These are phyloP conservation scores for Eumeta japonica DNA, from an alignment of 1,140 invertebrate genomes.

Conservation along the genomic window DNA sequence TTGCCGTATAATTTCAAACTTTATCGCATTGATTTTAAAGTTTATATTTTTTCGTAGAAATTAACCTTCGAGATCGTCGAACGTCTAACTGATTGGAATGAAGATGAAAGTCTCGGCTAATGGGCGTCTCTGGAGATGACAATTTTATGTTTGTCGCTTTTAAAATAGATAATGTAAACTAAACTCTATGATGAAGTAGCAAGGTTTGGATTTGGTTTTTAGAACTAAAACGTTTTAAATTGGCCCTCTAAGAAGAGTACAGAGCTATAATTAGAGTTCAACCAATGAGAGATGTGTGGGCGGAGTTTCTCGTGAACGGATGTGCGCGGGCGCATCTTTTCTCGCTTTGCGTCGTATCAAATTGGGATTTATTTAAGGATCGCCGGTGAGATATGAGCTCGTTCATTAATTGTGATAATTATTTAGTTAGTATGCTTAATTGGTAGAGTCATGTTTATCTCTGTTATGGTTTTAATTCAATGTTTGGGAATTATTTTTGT, in stretches of 20 bases:
- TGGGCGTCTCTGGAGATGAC: slow-evolving; percentile 49
- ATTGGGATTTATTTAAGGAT: slow-evolving; percentile 40
- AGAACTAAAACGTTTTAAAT: slow-evolving; percentile 47
- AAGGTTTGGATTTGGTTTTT: slow-evolving; percentile 15
- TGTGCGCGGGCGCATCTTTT: slow-evolving; percentile 32
- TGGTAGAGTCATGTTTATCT: slow-evolving; percentile 43
- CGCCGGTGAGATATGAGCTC: slow-evolving; percentile 36
- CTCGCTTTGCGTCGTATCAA: slow-evolving; percentile 26
- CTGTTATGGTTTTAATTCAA: no score
- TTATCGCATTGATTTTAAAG: slow-evolving; percentile 16
- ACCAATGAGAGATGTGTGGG: slow-evolving; percentile 39
- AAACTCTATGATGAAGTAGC: slow-evolving; percentile 2
- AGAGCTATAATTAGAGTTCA: slow-evolving; percentile 48
- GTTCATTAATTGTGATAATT: slow-evolving; percentile 54
- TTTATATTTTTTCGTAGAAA: slow-evolving; percentile 14
- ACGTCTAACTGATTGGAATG: slow-evolving; percentile 31
- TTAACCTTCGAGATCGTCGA: slow-evolving; percentile 24
- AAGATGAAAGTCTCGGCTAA: slow-evolving; percentile 49
- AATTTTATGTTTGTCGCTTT: slow-evolving; percentile 37
- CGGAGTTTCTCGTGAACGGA: slow-evolving; percentile 20
- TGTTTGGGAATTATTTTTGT: no score
- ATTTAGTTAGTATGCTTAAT: slow-evolving; percentile 51
- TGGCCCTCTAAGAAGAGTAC: slow-evolving; percentile 31
- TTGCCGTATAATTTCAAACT: no score
- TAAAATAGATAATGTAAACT: no score